Conservation (phyloP, 1,140 invertebrate species). For the Diorhabda sublineata region DNA sequence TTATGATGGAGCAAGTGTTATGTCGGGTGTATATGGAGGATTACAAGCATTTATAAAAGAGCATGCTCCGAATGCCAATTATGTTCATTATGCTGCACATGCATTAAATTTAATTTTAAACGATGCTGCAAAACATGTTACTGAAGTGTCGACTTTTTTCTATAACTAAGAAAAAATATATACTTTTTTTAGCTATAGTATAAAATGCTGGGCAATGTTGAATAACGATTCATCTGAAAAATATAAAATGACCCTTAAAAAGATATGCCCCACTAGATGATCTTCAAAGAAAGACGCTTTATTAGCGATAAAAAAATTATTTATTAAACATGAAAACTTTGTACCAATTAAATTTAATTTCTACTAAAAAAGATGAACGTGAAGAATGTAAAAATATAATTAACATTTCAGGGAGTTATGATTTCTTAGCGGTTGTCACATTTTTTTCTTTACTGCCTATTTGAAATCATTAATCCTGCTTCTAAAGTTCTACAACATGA, state of each 20-base stretch:
- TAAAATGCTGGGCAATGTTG: background rate
- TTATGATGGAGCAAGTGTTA: slow-evolving; percentile 13
- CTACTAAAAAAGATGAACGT: too few relatives aligned
- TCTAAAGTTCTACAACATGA: slow-evolving; percentile 33
- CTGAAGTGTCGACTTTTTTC: too few relatives aligned
- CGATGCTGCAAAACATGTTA: too few relatives aligned
- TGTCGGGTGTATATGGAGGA: slow-evolving; percentile 24
- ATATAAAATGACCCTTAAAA: slow-evolving; percentile 31
- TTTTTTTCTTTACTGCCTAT: slow-evolving; percentile 37
- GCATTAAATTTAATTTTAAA: slow-evolving; percentile 29
- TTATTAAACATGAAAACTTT: background rate
- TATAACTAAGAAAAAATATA: too few relatives aligned
- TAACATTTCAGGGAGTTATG: too few relatives aligned
- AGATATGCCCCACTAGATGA: slow-evolving; percentile 38
- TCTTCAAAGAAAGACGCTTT: slow-evolving; percentile 35
- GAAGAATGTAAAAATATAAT: too few relatives aligned
- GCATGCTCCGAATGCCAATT: slow-evolving; percentile 22
- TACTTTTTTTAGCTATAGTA: too few relatives aligned
- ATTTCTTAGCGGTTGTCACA: background rate
- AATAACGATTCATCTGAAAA: slow-evolving; percentile 23
- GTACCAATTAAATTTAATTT: too few relatives aligned
- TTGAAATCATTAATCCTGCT: slow-evolving; percentile 39
- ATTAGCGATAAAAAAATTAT: slow-evolving; percentile 25
- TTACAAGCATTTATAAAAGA: slow-evolving; percentile 24
- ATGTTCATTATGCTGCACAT: slow-evolving; percentile 33